Conservation (phyloP, 2,888 invertebrate species). For the Cyrtodaria siliqua region DNA sequence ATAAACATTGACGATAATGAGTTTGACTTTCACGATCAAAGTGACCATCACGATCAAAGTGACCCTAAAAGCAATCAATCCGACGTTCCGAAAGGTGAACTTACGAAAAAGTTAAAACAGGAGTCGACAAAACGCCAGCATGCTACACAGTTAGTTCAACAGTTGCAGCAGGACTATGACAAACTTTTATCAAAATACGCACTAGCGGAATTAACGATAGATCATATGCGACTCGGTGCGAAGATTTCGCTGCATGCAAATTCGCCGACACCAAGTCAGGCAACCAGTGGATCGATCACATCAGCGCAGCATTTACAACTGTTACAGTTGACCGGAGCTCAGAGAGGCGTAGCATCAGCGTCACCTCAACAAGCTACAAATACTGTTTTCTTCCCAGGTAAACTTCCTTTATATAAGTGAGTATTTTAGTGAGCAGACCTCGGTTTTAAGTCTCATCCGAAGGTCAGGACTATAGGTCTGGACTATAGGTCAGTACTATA, state of each 20-base stretch:
- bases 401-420: too few relatives aligned
- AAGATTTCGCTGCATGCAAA: slow-evolving; percentile 81
- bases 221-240: slow-evolving; percentile 84
- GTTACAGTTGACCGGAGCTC: slow-evolving; percentile 65
- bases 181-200: slow-evolving; percentile 85
- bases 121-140: slow-evolving; percentile 80
- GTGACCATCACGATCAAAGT: slow-evolving; percentile 56
- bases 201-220: slow-evolving; percentile 85
- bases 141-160: slow-evolving; percentile 81
- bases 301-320: slow-evolving; percentile 72
- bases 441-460: too few relatives aligned
- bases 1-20: slow-evolving; percentile 64
- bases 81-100: slow-evolving; percentile 73
- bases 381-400: slow-evolving; percentile 62
- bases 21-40: slow-evolving; percentile 1
- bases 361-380: slow-evolving; percentile 65
- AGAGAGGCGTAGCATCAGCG: slow-evolving; percentile 63
- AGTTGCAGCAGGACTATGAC: slow-evolving; percentile 84
- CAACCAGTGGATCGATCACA: slow-evolving; percentile 69
- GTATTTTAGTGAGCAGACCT: too few relatives aligned
- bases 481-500: too few relatives aligned
- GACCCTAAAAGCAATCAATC: slow-evolving; percentile 65
- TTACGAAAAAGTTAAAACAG: slow-evolving; percentile 76
- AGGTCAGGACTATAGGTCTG: too few relatives aligned
- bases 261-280: slow-evolving; percentile 80